Evolutionary conservation across 92 coral and sea anemone species (phyloP).

Genomic region (Porites divaricata): DNA sequence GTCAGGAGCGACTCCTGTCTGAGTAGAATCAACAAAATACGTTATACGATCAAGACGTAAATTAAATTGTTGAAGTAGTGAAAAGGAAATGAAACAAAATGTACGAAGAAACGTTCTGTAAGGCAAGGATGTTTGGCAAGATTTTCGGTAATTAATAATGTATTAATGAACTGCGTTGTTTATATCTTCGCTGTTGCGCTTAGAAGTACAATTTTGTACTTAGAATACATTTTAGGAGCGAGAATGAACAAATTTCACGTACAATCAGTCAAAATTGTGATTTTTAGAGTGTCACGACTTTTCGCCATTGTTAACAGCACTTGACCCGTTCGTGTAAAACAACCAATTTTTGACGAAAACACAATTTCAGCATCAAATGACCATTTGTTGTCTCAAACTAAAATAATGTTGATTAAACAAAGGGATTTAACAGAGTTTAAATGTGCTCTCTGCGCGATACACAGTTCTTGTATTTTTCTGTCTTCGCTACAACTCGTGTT

Average conservation of each 20-base stretch:
- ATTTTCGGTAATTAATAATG: constrained; percentile 1
- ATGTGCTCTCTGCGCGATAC: not conserved
- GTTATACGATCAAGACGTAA: too few species aligned
- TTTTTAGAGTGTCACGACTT: not conserved
- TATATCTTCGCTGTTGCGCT: not conserved
- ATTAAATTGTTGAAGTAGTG: not conserved
- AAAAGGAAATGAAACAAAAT: not conserved
- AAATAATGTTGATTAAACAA: constrained; percentile 15
- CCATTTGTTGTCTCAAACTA: not conserved
- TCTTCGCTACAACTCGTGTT: not conserved
- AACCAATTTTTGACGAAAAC: not conserved
- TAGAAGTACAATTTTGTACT: constrained; percentile 8
- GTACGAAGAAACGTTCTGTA: not conserved
- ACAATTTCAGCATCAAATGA: not conserved
- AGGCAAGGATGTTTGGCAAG: not conserved
- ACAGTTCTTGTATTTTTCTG: not conserved
- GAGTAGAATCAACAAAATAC: too few species aligned
- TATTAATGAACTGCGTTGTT: constrained; percentile 8
- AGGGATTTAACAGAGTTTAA: not conserved
- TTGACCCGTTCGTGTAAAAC: not conserved
- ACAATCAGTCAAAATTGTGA: not conserved
- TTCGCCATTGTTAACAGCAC: not conserved
- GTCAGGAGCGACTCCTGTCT: too few species aligned
- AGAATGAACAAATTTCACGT: not conserved
- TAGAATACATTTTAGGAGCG: not conserved